Conservation (phyloP, 2,888 invertebrate genomes). For the Apoda limacodes region DNA sequence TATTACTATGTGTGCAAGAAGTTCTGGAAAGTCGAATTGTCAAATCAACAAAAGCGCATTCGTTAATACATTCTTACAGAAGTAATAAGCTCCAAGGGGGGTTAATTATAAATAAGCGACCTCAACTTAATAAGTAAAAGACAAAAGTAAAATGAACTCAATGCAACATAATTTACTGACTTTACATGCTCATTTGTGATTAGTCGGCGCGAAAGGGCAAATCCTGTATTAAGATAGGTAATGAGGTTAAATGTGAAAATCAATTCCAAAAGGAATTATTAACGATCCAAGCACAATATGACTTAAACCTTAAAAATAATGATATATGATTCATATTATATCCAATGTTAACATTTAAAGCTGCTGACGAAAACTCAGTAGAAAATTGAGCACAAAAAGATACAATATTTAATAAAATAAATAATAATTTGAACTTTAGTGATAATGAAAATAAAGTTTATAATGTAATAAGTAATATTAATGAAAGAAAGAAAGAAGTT, state of each 20-base stretch:
- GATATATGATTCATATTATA: slow-evolving; percentile 42
- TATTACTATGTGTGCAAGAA: no score
- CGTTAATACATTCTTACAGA: slow-evolving; percentile 40
- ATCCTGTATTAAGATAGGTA: slow-evolving; percentile 71
- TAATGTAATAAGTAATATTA: slow-evolving; percentile 48
- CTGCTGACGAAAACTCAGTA: slow-evolving; percentile 64
- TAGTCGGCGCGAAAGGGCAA: slow-evolving; percentile 70
- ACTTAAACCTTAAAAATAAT: no score
- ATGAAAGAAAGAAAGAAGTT: slow-evolving; percentile 68
- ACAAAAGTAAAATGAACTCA: slow-evolving; percentile 56
- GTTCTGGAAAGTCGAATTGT: slow-evolving; percentile 46
- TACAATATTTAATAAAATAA: slow-evolving; percentile 44
- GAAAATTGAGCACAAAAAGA: slow-evolving; percentile 63
- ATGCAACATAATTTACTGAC: slow-evolving; percentile 67
- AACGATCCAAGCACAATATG: no score
- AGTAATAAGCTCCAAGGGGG: slow-evolving; percentile 66
- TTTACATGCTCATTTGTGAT: slow-evolving; percentile 70
- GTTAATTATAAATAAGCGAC: slow-evolving; percentile 68
- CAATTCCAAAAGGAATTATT: slow-evolving; percentile 35
- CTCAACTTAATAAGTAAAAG: slow-evolving; percentile 49
- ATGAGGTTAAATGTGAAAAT: slow-evolving; percentile 60
- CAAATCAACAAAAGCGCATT: slow-evolving; percentile 42
- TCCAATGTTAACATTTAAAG: slow-evolving; percentile 25
- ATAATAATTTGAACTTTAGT: slow-evolving; percentile 49
- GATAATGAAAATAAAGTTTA: slow-evolving; percentile 44